These are phyloP conservation scores for Dreissena polymorpha DNA, from an alignment of 1,140 invertebrate genomes.

Conservation along the genomic window DNA sequence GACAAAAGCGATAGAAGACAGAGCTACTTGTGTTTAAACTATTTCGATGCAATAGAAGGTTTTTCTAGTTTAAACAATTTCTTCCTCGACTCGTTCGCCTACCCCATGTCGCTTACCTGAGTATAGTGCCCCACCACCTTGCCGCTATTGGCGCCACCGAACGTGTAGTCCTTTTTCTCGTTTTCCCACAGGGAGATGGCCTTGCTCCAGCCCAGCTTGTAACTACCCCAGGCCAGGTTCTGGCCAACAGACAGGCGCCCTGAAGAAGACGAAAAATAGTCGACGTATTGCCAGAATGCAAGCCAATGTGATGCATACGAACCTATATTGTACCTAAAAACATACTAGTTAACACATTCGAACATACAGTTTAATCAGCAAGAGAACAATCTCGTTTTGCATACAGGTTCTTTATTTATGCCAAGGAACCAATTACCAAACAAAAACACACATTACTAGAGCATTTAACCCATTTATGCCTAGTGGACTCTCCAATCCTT, in stretches of 20 bases:
- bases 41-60: too few species aligned
- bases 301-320: background rate
- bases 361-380: too few species aligned
- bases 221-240: conserved; percentile 30
- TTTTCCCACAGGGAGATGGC: conserved; percentile 27
- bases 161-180: conserved; percentile 32
- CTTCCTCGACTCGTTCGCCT: too few species aligned
- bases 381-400: too few species aligned
- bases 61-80: too few species aligned
- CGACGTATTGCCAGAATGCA: background rate
- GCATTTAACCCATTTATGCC: too few species aligned
- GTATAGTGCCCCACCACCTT: conserved; percentile 37
- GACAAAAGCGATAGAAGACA: too few species aligned
- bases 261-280: background rate
- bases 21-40: too few species aligned
- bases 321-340: background rate
- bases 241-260: conserved; percentile 42
- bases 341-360: background rate
- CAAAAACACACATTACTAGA: too few species aligned
- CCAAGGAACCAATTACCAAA: too few species aligned
- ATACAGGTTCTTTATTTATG: too few species aligned
- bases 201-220: background rate
- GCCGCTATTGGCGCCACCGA: background rate
- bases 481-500: too few species aligned
- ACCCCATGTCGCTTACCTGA: conserved; percentile 14